These are phyloP conservation scores for Antigone vipio DNA, from an alignment of 2,113 vertebrate species.

Conservation along the genomic window DNA sequence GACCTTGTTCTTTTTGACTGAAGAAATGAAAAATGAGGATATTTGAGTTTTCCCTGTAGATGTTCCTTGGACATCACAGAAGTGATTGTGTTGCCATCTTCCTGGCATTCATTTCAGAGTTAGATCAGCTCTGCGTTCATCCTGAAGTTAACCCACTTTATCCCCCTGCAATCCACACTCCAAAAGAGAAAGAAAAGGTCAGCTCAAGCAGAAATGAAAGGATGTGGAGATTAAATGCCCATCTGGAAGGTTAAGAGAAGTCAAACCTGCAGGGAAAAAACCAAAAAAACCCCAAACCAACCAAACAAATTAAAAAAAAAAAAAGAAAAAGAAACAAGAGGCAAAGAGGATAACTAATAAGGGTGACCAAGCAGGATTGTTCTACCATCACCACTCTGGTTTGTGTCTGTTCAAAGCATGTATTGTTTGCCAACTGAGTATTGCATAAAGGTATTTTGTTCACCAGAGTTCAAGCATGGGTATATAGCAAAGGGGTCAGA, in stretches of 20 bases:
- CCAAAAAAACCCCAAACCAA: not conserved
- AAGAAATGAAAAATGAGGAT: not conserved
- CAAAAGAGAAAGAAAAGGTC: not conserved
- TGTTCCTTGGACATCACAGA: not conserved
- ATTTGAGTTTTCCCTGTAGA: not conserved
- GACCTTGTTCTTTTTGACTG: not conserved
- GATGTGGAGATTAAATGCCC: not conserved
- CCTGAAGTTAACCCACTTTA: not conserved
- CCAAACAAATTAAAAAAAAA: no score
- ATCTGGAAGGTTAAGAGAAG: not conserved
- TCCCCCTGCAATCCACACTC: not conserved
- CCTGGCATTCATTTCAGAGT: not conserved
- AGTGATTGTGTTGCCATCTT: not conserved
- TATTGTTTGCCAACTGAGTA: not conserved
- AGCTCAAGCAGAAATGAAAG: not conserved
- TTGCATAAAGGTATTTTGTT: not conserved
- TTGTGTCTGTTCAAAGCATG: not conserved
- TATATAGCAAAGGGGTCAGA: not conserved
- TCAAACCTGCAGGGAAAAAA: not conserved
- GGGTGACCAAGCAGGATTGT: not conserved
- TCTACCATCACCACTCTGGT: not conserved
- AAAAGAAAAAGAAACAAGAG: not conserved
- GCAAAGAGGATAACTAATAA: not conserved
- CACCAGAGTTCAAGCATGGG: not conserved
- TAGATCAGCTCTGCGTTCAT: not conserved